These are phyloP conservation scores for Ceratosolen fusciceps DNA, from an alignment of 1,140 invertebrate species.

Conservation along the genomic window DNA sequence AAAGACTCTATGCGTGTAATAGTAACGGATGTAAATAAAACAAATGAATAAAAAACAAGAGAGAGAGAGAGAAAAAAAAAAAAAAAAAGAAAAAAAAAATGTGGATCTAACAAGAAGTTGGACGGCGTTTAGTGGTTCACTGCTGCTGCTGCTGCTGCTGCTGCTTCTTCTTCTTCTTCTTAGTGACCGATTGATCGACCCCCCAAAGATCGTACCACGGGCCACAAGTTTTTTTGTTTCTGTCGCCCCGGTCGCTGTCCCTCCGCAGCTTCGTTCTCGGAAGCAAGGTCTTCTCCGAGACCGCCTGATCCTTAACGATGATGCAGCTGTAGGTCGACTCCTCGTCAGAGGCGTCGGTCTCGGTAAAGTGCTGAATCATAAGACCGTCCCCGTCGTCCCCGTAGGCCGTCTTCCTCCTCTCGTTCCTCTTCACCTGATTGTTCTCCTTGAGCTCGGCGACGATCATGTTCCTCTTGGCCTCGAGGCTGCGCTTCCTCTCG, in stretches of 20 bases:
- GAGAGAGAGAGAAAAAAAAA: constrained; percentile 23
- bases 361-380: constrained; percentile 60
- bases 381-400: constrained; percentile 71
- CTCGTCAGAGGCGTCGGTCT: constrained; percentile 73
- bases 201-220: constrained; percentile 92
- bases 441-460: constrained; percentile 68
- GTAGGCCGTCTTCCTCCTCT: constrained; percentile 72
- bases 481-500: constrained; percentile 74
- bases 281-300: constrained; percentile 75
- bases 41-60: too few species aligned
- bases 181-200: constrained; percentile 73
- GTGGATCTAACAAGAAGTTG: not conserved
- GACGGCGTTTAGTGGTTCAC: too few species aligned
- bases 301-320: constrained; percentile 68
- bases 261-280: constrained; percentile 80
- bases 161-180: constrained; percentile 67
- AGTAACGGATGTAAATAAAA: too few species aligned
- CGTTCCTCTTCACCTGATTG: constrained; percentile 57
- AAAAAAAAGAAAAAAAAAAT: constrained; percentile 37
- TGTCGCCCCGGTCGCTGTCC: constrained; percentile 58
- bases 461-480: constrained; percentile 67
- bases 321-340: constrained; percentile 77
- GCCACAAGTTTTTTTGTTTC: constrained; percentile 80
- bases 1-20: too few species aligned
- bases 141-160: constrained; percentile 31